A percentile compares a stretch with the other conserved stretches of the same genome.
These are phyloP conservation scores for Myopa testacea DNA, from an alignment of 2,888 invertebrate genomes.

Conservation along the genomic window DNA sequence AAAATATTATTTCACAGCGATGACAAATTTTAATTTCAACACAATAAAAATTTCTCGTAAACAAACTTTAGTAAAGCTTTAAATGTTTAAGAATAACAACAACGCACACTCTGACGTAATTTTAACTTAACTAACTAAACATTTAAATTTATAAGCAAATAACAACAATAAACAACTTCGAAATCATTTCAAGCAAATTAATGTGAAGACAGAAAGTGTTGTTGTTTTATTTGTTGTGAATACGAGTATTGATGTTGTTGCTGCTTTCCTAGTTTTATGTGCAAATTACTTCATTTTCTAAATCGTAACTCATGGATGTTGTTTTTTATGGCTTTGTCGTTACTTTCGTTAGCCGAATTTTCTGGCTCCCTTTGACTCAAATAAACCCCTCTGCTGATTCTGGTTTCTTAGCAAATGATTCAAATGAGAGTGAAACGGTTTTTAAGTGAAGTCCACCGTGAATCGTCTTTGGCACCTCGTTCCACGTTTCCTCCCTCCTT, in stretches of 20 bases:
- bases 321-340: not conserved
- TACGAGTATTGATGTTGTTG: not conserved
- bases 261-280: not conserved
- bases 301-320: not conserved
- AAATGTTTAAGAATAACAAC: too few relatives aligned
- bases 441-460: conserved; percentile 50
- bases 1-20: conserved; percentile 5
- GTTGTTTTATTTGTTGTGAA: not conserved
- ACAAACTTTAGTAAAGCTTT: not conserved
- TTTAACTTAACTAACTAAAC: not conserved
- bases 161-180: not conserved
- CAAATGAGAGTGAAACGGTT: conserved; percentile 53
- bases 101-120: conserved; percentile 15
- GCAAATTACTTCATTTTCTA: not conserved
- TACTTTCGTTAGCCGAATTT: too few relatives aligned
- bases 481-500: not conserved
- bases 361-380: not conserved
- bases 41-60: conserved; percentile 8
- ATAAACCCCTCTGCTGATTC: not conserved
- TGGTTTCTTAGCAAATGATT: not conserved
- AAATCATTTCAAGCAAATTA: too few relatives aligned
- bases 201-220: not conserved
- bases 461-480: conserved; percentile 10
- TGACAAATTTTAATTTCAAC: conserved; percentile 35
- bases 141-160: not conserved